Evolutionary conservation across 2,113 vertebrate genomes (phyloP).

Genomic region (Petaurus breviceps): DNA sequence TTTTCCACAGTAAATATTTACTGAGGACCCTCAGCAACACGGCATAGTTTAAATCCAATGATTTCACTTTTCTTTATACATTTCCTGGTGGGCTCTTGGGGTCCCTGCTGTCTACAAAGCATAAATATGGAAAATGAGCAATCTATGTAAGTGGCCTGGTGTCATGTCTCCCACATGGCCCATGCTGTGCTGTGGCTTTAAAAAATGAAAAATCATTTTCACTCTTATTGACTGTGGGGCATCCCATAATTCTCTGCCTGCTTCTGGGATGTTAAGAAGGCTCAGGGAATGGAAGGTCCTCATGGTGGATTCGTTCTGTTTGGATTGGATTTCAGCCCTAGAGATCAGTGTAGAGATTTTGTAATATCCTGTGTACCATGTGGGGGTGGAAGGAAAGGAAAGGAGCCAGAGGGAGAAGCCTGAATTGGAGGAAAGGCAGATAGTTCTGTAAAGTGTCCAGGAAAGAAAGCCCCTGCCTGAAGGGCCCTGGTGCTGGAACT

Average conservation of each 20-base stretch:
- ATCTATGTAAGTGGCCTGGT: neutral
- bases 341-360: constrained; percentile 64
- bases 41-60: neutral
- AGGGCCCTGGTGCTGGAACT: neutral
- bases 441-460: rapidly evolving
- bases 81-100: neutral
- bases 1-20: neutral
- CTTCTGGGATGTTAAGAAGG: constrained; percentile 68
- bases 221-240: neutral
- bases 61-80: neutral
- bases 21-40: neutral
- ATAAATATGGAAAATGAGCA: constrained; percentile 12
- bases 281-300: constrained; percentile 64
- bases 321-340: constrained; percentile 59
- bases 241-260: constrained; percentile 62
- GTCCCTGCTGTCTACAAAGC: neutral
- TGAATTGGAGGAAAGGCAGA: neutral
- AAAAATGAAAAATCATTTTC: neutral
- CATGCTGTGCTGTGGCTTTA: neutral
- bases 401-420: constrained; percentile 36
- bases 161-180: neutral
- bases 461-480: neutral
- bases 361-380: constrained; percentile 65
- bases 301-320: constrained; percentile 64
- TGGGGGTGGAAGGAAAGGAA: constrained; percentile 30